Evolutionary conservation across 2,888 invertebrate species (phyloP), one percentile per base, ranked within the genome.

Genomic region (Trissolcus brochymenae): DNA sequence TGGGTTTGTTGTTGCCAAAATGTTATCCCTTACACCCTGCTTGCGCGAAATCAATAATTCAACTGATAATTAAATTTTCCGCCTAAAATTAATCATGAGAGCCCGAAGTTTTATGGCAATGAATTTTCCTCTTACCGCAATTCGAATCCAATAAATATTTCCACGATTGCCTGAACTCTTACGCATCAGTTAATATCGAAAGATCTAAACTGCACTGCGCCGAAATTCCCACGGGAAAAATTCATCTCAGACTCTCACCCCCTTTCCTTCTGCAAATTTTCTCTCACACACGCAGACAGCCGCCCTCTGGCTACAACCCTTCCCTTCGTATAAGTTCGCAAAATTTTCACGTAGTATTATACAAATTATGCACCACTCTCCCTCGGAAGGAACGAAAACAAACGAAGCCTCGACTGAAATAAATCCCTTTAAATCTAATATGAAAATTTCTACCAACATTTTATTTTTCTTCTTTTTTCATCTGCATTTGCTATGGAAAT

Each of bases 341-440:
- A 25, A 71, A 72, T 64, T 56, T 35, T 19, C 62, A 54, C 59
- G 59, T 65, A 35, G 35, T 35, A 59, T 9, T 59, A 35, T 50
- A 54, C 60, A 60, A 73, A 66, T 73, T 73, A 73, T 66, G 60
- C 66, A 64, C 21, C 19, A 21, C 13, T 21, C 46, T 46, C 49
- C 21, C 9, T 13, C 29, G 49, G 6, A 13, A 46, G 35, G 17
- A 50, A 49, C 6, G 43, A 60, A 59, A 51, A 59, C 64, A 72
- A 67, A 65, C 11, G 56, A 29, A 40, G 19, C 41, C 14, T 53
- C 6, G 13, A n/a, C 43, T 7, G 61, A 67, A 67, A 71, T 75
- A 75, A 75, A 75, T 75, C 68, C 35, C 76, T 71, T 76, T 66
- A 71, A 76, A 76, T 71, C 66, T 76, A 76, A 76, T 70, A 71